Evolutionary conservation across 2,797 vertebrate species (phyloP).

Genomic region (Labroides dimidiatus): DNA sequence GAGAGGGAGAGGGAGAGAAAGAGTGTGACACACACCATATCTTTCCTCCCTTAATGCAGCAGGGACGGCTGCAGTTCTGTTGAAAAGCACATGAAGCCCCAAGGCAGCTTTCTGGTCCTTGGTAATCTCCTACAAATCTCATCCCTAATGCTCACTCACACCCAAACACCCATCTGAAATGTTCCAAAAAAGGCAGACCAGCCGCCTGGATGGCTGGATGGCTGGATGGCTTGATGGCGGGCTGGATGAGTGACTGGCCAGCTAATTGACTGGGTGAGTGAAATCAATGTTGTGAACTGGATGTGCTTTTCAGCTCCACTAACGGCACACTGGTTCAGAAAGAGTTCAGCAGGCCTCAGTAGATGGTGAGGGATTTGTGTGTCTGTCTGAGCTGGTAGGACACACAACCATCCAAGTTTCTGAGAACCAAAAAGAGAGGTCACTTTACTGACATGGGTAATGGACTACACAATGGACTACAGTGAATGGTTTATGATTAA

Average conservation of each 20-base stretch:
- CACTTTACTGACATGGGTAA: conserved; percentile 12
- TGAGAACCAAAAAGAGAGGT: conserved; percentile 11
- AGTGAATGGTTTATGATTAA: not conserved
- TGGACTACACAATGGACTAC: conserved; percentile 5
- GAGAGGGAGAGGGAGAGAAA: conserved; percentile 8
- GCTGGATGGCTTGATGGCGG: conserved; percentile 35
- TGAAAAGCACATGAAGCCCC: conserved; percentile 62
- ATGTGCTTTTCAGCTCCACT: conserved; percentile 71
- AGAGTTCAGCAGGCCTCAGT: conserved; percentile 66
- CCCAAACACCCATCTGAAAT: conserved; percentile 73
- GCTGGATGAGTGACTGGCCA: conserved; percentile 38
- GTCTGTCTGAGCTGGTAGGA: conserved; percentile 49
- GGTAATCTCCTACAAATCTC: conserved; percentile 74
- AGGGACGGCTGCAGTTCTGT: conserved; percentile 46
- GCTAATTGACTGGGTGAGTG: conserved; percentile 68
- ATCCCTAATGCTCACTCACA: conserved; percentile 73
- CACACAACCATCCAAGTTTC: conserved; percentile 9
- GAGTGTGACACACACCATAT: conserved; percentile 50
- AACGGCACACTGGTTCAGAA: conserved; percentile 60
- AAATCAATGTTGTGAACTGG: conserved; percentile 73
- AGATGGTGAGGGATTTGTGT: conserved; percentile 53
- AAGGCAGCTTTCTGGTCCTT: conserved; percentile 63
- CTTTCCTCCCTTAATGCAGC: conserved; percentile 62
- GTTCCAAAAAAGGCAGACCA: conserved; percentile 46
- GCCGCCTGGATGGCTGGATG: conserved; percentile 44